Percentiles rank a stretch among this genome's conserved stretches.
These are phyloP conservation scores for Drosophila picticornis DNA, from an alignment of 2,888 invertebrate species.

Conservation along the genomic window DNA sequence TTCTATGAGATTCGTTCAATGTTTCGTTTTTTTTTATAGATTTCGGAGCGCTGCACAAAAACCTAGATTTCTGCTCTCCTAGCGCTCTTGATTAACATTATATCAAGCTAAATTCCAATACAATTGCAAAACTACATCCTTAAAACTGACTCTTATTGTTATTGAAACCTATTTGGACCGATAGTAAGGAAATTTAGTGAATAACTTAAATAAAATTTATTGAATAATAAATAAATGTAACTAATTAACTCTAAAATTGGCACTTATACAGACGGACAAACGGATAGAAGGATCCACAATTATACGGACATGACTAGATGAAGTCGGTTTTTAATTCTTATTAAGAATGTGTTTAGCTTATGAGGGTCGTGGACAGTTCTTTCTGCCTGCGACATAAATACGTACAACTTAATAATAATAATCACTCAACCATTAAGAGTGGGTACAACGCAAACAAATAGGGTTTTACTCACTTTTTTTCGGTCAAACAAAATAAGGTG, in stretches of 20 bases:
- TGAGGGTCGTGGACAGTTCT: background rate
- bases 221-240: too few species aligned
- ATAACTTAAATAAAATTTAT: background rate
- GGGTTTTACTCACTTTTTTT: conserved; percentile 47
- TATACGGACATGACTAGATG: background rate
- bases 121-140: background rate
- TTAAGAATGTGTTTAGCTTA: background rate
- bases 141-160: too few species aligned
- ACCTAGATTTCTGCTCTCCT: too few species aligned
- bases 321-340: background rate
- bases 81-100: background rate
- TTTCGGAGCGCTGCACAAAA: too few species aligned
- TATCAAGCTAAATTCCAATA: background rate
- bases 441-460: background rate
- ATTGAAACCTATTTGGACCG: too few species aligned
- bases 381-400: background rate
- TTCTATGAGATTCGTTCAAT: too few species aligned
- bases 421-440: background rate
- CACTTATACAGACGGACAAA: background rate
- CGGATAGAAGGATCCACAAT: background rate
- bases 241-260: background rate
- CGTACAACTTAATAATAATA: background rate
- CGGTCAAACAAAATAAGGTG: conserved; percentile 80
- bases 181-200: background rate
- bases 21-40: too few species aligned